Conservation (phyloP, 1,140 invertebrate genomes). For the Hirudo medicinalis region DNA sequence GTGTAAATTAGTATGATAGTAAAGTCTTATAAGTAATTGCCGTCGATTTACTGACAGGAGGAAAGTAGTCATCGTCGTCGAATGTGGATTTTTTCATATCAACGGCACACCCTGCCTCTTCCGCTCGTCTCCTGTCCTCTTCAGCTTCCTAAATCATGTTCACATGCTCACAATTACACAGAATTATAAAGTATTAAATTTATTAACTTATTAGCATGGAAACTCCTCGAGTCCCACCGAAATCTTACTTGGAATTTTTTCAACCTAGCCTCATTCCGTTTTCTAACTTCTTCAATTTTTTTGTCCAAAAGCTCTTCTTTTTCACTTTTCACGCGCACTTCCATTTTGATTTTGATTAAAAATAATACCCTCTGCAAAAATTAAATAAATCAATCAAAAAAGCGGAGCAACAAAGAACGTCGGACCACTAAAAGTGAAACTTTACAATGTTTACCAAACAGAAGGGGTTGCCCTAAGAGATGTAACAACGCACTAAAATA, state of each 20-base stretch:
- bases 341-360: too few species aligned
- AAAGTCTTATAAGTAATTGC: background rate
- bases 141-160: slow-evolving; percentile 1
- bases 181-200: background rate
- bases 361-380: too few species aligned
- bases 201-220: background rate
- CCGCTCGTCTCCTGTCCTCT: slow-evolving; percentile 1
- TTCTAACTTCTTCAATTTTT: slow-evolving; percentile 13
- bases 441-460: slow-evolving; percentile 8
- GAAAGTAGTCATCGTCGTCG: background rate
- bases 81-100: background rate
- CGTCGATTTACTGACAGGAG: background rate
- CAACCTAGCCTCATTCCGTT: background rate
- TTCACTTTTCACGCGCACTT: background rate
- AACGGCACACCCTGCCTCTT: slow-evolving; percentile 1
- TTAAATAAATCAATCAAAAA: too few species aligned
- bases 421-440: slow-evolving; percentile 8
- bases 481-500: background rate
- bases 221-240: background rate
- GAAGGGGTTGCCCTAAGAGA: background rate
- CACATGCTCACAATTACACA: background rate
- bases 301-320: slow-evolving; percentile 6
- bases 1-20: background rate
- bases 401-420: background rate
- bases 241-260: slow-evolving; percentile 10